phyloP scores from a whole-genome alignment of 2,797 vertebrate genomes.

The Streptopelia turtur region DNA sequence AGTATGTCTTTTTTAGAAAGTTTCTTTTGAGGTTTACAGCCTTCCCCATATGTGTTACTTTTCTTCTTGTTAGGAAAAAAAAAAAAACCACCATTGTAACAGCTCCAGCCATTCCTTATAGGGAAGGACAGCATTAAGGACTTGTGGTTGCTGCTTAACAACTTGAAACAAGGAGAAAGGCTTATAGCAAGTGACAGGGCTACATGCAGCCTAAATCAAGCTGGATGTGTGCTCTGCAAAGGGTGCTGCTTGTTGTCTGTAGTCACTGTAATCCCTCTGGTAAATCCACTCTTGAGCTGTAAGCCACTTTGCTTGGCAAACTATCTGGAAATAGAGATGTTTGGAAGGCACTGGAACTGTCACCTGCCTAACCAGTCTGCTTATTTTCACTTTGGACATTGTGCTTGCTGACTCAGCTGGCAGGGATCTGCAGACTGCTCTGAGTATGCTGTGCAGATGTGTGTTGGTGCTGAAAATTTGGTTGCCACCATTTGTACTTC shows the following conservation, averaged over 20 bases:
- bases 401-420: neutral
- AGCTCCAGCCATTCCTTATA: neutral
- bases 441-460: neutral
- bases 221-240: neutral
- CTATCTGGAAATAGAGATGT: neutral
- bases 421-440: neutral
- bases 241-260: neutral
- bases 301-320: constrained; percentile 14
- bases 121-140: neutral
- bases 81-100: neutral
- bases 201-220: neutral
- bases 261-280: neutral
- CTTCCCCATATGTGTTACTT: neutral
- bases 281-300: neutral
- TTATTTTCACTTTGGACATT: neutral
- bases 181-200: neutral
- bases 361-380: neutral
- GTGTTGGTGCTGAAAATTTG: neutral
- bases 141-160: neutral
- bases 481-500: neutral
- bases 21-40: neutral
- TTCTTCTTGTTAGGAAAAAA: neutral
- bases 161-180: neutral
- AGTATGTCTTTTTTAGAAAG: neutral
- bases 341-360: constrained; percentile 1